Evolutionary conservation across 2,888 invertebrate genomes (phyloP), one percentile per base, ranked within the genome.

Genomic region (Macrosiphum euphorbiae): DNA sequence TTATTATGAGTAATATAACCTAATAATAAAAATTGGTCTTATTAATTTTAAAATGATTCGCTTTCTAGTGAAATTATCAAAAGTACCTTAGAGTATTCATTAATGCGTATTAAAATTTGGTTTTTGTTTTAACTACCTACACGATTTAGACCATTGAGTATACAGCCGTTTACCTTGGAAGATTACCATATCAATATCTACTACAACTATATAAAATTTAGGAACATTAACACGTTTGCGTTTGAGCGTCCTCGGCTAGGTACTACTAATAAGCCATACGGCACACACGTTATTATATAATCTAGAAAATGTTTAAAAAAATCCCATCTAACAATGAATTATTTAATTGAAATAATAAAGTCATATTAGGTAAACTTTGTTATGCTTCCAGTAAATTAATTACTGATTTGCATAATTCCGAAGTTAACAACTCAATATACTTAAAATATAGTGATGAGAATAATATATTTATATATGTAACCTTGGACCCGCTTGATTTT

Each of bases 311-410:
- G 11, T 44, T 55, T 8, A 85, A 35, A 35, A 67, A 67, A 52
- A 91, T 44, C 5, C n/a, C 26, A 55, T 85, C 55, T 44, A 28
- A 47, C 4, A 90, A 52, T 26, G 8, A 20, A 44, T 44, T 61
- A 85, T 55, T 91, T 55, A 84, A 91, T 55, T 84, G 26, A 41
- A 91, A 90, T n/a, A 52, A 85, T 58, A 28, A 35, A 44, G 8
- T 91, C 20, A n/a, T 20, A 44, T 44, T 44, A 44, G 84, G 55
- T 85, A 55, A 91, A 85, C 28, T 44, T 44, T 87, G 16, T 44
- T 41, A 52, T 78, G 78, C 28, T 84, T 55, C 28, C 20, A 47
- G 58, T 26, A 86, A 26, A 13, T 61, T 35, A 47, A n/a, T 47
- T 61, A 50, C 26, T 61, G 16, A 47, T 41, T 35, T 87, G 47